These are phyloP conservation scores for Echiichthys vipera DNA, from an alignment of 2,797 vertebrate genomes.

Conservation along the genomic window DNA sequence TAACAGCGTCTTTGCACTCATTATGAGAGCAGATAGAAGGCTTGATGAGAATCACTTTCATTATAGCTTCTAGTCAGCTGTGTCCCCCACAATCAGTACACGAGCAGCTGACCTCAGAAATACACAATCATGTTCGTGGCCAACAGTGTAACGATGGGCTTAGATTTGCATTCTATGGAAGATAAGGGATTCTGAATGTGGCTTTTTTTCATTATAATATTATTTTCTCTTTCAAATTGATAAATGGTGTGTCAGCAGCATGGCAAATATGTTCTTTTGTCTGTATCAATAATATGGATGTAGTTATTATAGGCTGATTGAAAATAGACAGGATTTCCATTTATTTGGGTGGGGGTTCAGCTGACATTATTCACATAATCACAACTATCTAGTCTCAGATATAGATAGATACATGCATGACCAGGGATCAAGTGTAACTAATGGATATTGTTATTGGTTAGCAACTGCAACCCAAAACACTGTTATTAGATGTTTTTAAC, in stretches of 20 bases:
- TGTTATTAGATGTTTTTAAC: neutral
- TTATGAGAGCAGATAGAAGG: slow-evolving; percentile 46
- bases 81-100: slow-evolving; percentile 46
- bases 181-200: slow-evolving; percentile 36
- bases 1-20: slow-evolving; percentile 52
- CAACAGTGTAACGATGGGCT: slow-evolving; percentile 27
- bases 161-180: slow-evolving; percentile 24
- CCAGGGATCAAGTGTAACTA: neutral
- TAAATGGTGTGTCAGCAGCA: neutral
- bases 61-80: slow-evolving; percentile 56
- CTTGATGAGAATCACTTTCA: slow-evolving; percentile 67
- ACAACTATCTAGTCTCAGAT: neutral
- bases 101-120: slow-evolving; percentile 39
- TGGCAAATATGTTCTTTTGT: neutral
- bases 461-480: neutral
- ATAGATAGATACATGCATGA: neutral
- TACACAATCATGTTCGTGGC: slow-evolving; percentile 11
- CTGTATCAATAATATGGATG: neutral
- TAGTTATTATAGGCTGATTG: neutral
- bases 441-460: slow-evolving; percentile 2
- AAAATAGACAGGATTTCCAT: neutral
- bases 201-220: neutral
- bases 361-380: neutral
- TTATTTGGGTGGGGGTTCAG: neutral
- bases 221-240: slow-evolving; percentile 1